Conservation (phyloP, 2,797 vertebrate genomes). For the Pantherophis alleghaniensis region DNA sequence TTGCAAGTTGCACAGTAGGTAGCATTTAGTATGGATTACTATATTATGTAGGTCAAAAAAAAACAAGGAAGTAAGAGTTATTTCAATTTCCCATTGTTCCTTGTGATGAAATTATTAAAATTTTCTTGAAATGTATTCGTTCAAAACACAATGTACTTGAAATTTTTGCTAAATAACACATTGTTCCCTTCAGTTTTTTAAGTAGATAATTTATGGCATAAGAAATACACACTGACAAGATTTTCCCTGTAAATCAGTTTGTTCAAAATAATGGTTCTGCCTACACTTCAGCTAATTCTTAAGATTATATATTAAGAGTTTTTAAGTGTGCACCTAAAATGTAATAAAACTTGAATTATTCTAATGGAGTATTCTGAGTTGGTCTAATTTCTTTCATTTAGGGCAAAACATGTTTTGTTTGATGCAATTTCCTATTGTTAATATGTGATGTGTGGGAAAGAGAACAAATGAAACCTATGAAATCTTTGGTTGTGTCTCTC, state of each 20-base stretch:
- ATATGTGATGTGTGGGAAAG: background rate
- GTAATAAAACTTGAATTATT: background rate
- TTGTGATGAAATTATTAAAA: background rate
- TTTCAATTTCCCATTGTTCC: background rate
- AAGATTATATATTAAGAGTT: background rate
- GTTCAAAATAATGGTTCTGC: background rate
- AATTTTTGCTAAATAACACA: background rate
- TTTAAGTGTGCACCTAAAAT: background rate
- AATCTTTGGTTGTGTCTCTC: background rate
- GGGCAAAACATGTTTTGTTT: background rate
- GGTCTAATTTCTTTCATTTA: background rate
- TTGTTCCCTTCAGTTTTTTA: background rate
- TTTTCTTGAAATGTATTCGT: background rate
- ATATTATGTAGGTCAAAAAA: background rate
- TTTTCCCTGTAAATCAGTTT: background rate
- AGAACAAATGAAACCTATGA: background rate
- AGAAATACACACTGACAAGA: background rate
- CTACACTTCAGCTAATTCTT: background rate
- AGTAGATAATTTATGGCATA: background rate
- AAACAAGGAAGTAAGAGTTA: background rate
- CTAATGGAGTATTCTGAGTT: background rate
- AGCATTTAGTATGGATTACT: background rate
- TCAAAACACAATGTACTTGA: background rate
- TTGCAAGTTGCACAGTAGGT: background rate
- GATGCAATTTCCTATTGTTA: background rate